A percentile compares a stretch with the other conserved stretches of the same genome.
phyloP scores from a whole-genome alignment of 2,888 invertebrate species.

The Philereme vetulata region DNA sequence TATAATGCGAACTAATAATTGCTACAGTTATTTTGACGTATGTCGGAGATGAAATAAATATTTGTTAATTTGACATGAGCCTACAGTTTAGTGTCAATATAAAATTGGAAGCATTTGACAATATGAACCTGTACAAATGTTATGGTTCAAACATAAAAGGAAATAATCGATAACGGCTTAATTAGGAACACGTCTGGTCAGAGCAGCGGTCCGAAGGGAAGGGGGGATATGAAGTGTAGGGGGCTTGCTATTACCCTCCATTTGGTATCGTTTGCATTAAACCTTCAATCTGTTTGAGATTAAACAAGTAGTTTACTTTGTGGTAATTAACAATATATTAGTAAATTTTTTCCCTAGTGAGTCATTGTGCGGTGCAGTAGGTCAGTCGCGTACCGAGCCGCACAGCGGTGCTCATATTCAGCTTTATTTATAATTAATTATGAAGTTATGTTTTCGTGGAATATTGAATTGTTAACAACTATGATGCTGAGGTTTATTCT shows the following conservation, averaged over 20 bases:
- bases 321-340: constrained; percentile 68
- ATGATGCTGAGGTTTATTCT: constrained; percentile 64
- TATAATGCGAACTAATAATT: too few species aligned
- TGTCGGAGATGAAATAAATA: too few species aligned
- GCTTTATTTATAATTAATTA: constrained; percentile 19
- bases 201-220: too few species aligned
- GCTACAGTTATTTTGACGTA: too few species aligned
- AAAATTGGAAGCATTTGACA: too few species aligned
- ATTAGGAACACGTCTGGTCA: too few species aligned
- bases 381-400: constrained; percentile 41
- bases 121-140: background rate
- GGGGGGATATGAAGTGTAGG: too few species aligned
- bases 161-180: too few species aligned
- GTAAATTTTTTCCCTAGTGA: constrained; percentile 75
- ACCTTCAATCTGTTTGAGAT: constrained; percentile 55
- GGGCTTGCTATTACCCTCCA: constrained; percentile 49
- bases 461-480: constrained; percentile 48
- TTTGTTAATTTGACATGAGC: too few species aligned
- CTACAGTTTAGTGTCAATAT: too few species aligned
- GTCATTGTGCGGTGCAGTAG: constrained; percentile 48
- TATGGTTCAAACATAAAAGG: too few species aligned
- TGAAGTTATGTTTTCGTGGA: constrained; percentile 57
- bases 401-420: constrained; percentile 20
- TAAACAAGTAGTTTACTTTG: constrained; percentile 59
- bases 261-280: constrained; percentile 49